Percentiles rank a stretch among this genome's conserved stretches.
Conservation (phyloP, 1,140 invertebrate species). For the Drosophila neocordata region DNA sequence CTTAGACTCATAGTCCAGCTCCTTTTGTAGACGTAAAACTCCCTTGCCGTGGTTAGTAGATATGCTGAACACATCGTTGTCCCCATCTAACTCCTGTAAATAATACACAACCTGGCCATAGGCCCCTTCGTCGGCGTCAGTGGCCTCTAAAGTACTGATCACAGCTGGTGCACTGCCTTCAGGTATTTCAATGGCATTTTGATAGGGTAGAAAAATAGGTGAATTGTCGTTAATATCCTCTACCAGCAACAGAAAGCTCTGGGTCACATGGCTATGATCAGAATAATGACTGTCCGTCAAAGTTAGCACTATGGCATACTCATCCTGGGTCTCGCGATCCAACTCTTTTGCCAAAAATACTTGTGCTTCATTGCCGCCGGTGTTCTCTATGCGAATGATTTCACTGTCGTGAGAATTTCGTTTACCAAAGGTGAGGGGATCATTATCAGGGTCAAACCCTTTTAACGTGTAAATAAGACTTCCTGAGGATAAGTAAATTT, state of each 20-base stretch:
- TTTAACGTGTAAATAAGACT: conserved; percentile 91
- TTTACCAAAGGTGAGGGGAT: conserved; percentile 92
- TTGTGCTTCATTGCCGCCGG: conserved; percentile 91
- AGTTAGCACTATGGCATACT: conserved; percentile 94
- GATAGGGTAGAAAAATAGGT: conserved; percentile 93
- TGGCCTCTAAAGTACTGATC: conserved; percentile 92
- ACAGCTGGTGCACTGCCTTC: conserved; percentile 90
- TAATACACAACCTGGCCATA: conserved; percentile 93
- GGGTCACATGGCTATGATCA: conserved; percentile 94
- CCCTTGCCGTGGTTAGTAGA: conserved; percentile 94
- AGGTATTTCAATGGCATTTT: conserved; percentile 89
- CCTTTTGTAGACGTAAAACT: conserved; percentile 89
- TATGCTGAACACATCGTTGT: conserved; percentile 91
- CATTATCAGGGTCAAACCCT: conserved; percentile 93
- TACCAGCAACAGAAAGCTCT: conserved; percentile 93
- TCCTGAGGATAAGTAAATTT: conserved; percentile 83
- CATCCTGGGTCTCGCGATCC: conserved; percentile 94
- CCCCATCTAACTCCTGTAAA: conserved; percentile 90
- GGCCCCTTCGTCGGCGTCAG: conserved; percentile 94
- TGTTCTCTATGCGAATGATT: conserved; percentile 92
- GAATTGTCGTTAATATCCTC: conserved; percentile 97
- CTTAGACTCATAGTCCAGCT: conserved; percentile 94
- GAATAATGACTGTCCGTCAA: conserved; percentile 94
- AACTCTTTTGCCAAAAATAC: conserved; percentile 94
- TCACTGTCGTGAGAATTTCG: conserved; percentile 90